These are phyloP conservation scores for Drosophila anomelani DNA, from an alignment of 2,888 invertebrate species.

Conservation along the genomic window DNA sequence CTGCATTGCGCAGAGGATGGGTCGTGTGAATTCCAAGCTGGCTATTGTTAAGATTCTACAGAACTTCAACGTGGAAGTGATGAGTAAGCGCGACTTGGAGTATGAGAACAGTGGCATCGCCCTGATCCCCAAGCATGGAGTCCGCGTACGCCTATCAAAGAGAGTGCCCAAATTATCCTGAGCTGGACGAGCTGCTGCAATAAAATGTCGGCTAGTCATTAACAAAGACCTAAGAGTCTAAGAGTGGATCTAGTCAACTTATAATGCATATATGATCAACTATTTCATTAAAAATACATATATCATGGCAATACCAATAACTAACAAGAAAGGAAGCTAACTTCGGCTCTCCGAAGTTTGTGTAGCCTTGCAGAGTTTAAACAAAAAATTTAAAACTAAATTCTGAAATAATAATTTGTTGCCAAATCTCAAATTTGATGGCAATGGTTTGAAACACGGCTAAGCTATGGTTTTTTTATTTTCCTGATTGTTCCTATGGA, in stretches of 20 bases:
- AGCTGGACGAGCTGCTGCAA: constrained; percentile 10
- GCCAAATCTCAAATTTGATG: no score
- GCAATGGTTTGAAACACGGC: no score
- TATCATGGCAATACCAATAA: background rate
- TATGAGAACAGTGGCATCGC: constrained; percentile 66
- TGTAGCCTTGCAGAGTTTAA: no score
- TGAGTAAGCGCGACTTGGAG: constrained; percentile 70
- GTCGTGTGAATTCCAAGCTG: constrained; percentile 75
- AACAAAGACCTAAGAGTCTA: background rate
- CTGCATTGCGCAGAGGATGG: constrained; percentile 83
- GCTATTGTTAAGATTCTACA: constrained; percentile 73
- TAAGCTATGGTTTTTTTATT: no score
- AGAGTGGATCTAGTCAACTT: background rate
- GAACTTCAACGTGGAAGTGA: constrained; percentile 71
- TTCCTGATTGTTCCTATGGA: no score
- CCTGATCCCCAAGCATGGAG: constrained; percentile 73
- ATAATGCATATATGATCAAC: background rate
- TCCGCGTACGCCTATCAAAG: constrained; percentile 72
- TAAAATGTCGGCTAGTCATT: background rate
- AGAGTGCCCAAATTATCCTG: constrained; percentile 16
- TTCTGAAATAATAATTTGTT: no score
- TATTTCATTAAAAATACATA: background rate
- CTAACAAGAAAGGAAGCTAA: no score
- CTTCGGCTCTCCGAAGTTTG: no score
- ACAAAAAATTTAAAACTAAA: no score